phyloP scores from a whole-genome alignment of 2,113 vertebrate species.

The Calonectris borealis region DNA sequence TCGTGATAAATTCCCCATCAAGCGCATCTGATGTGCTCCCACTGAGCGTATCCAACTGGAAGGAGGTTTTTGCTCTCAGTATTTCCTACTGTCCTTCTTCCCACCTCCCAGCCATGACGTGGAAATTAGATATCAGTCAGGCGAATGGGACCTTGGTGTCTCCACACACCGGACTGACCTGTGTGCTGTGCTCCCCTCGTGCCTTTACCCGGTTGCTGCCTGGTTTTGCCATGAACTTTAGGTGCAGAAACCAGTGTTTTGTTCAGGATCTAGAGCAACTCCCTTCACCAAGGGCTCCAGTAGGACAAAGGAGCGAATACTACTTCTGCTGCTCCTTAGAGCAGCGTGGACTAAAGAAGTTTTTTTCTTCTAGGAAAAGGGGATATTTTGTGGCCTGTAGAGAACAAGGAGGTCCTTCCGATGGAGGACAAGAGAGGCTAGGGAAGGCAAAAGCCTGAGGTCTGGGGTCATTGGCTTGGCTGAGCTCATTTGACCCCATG shows the following conservation, averaged over 20 bases:
- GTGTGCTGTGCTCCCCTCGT: not conserved
- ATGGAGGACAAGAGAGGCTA: not conserved
- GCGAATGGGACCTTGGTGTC: not conserved
- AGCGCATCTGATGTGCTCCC: not conserved
- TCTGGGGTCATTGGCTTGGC: not conserved
- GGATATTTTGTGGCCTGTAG: not conserved
- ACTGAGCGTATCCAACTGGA: not conserved
- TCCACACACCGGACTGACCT: not conserved
- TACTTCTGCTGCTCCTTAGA: not conserved
- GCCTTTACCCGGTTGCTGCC: not conserved
- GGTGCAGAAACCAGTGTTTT: not conserved
- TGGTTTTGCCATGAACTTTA: not conserved
- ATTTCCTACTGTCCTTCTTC: not conserved
- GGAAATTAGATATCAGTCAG: not conserved
- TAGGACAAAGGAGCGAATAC: not conserved
- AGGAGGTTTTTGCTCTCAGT: not conserved
- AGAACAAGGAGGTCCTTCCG: not conserved
- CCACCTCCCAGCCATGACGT: not conserved
- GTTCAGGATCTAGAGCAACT: not conserved
- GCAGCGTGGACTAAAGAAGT: not conserved
- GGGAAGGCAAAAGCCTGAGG: not conserved
- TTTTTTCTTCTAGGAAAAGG: not conserved
- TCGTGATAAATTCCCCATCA: not conserved
- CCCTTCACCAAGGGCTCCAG: not conserved
- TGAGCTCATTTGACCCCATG: not conserved